Evolutionary conservation across 2,888 invertebrate species (phyloP).

Genomic region (Chrysopilus asiliformis): DNA sequence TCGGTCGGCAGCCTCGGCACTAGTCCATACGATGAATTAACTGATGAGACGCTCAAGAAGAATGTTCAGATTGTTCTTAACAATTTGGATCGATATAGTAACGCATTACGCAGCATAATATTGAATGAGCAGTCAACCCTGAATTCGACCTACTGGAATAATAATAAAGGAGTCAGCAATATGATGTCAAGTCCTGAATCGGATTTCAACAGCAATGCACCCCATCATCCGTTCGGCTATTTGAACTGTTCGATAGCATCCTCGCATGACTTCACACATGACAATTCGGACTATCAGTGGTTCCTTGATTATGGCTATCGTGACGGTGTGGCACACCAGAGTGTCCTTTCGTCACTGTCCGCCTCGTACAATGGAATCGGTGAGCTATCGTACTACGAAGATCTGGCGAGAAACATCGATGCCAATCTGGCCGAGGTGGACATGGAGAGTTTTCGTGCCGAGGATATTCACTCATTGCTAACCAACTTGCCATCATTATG

Average conservation of each 20-base stretch:
- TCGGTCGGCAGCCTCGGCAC: too few relatives aligned
- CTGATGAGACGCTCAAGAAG: constrained; percentile 35
- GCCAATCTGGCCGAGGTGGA: constrained; percentile 89
- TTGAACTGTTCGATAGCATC: constrained; percentile 36
- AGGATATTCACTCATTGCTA: constrained; percentile 78
- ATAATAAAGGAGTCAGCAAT: constrained; percentile 19
- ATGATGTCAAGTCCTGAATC: constrained; percentile 27
- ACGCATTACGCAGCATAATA: constrained; percentile 33
- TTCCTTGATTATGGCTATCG: constrained; percentile 79
- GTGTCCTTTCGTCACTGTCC: constrained; percentile 67
- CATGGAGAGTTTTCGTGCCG: constrained; percentile 86
- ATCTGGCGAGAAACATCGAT: constrained; percentile 75
- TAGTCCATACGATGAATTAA: constrained; percentile 27
- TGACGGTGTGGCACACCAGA: constrained; percentile 65
- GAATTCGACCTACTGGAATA: constrained; percentile 2
- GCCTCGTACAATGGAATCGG: constrained; percentile 64
- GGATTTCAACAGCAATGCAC: constrained; percentile 36
- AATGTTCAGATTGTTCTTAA: constrained; percentile 37
- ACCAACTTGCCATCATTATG: constrained; percentile 64
- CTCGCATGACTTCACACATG: constrained; percentile 56
- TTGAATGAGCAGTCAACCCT: constrained; percentile 31
- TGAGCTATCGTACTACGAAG: constrained; percentile 64
- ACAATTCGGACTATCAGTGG: constrained; percentile 87
- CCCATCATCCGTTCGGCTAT: constrained; percentile 25
- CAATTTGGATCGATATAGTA: constrained; percentile 36